Percentiles rank a stretch among this genome's conserved stretches.
Conservation (phyloP, 2,888 invertebrate genomes). For the Acheta domesticus region DNA sequence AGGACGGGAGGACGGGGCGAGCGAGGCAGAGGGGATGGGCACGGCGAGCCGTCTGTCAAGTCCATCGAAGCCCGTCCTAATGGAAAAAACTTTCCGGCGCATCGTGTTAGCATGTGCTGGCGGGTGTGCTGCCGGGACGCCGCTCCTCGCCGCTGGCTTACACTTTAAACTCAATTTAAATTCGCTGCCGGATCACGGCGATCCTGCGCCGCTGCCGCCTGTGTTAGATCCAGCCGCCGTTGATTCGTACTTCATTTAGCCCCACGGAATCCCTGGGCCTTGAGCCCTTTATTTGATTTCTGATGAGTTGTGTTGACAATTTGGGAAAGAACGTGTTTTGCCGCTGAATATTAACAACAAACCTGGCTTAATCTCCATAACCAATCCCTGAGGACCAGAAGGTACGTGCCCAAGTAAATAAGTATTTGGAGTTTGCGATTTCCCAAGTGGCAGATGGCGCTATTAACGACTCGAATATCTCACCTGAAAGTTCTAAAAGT, state of each 20-base stretch:
- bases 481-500: too few species aligned
- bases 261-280: background rate
- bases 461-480: background rate
- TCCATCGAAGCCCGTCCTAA: background rate
- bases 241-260: conserved; percentile 10
- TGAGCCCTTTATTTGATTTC: background rate
- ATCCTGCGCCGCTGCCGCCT: background rate
- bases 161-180: conserved; percentile 18
- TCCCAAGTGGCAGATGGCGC: background rate
- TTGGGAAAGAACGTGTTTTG: background rate
- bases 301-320: conserved; percentile 18
- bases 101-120: background rate
- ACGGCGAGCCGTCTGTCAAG: background rate
- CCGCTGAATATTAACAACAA: conserved; percentile 10
- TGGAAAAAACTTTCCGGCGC: conserved; percentile 8
- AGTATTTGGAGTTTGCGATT: background rate
- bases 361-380: background rate
- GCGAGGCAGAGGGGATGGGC: background rate
- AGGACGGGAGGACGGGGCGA: background rate
- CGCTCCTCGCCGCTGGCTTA: background rate
- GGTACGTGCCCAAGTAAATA: background rate
- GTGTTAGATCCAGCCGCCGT: conserved; percentile 8
- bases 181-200: background rate
- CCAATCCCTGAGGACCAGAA: background rate
- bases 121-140: background rate